Base-by-base conservation (phyloP, 2,797 vertebrate species). In the Enteromius thamalakanensis region DNA sequence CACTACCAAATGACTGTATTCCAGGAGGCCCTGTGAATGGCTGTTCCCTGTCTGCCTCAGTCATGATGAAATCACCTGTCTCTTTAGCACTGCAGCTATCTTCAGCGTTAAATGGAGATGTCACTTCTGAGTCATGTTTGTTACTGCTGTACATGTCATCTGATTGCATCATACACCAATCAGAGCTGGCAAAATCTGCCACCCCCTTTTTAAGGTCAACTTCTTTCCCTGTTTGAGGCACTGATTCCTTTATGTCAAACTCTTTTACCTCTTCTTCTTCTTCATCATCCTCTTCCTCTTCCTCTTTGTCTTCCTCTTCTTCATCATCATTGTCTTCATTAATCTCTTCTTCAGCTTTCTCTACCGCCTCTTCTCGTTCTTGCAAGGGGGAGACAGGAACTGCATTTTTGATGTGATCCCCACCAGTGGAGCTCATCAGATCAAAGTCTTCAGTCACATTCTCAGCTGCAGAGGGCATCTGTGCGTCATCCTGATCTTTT, bases 261-360 rank as follows among this genome's bases (percentile, higher is more conserved):
- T 90, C 92, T 34, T 90, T 90, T 26, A 90, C 91, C 0, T 91
- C 85, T 45, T 91, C 88, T 71, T 90, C 71, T 0, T 82, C 74
- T 0, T 84, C 91, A 1, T 94, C 92, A 14, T 91, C 91, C 0
- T 91, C 86, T 51, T 91, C 86, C 69, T 90, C 87, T 80, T 93
- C 58, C 0, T 81, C 72, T 1, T 83, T 91, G 1, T 94, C 92
- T 15, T 94, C 92, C 11, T 95, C 92, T 10, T 94, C 92, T 6
- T 94, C 90, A 0, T 93, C 92, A 0, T 93, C 92, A 3, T 94
- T 90, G 45, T 95, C 95, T 53, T 95, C 94, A 58, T 96, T 96
- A 85, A 94, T 95, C 86, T 96, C 95, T 86, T 95, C 90, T 9
- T 96, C 95, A 0, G 94, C 95, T 86, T 96, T 95, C 85, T 95